Conservation (phyloP, 2,888 invertebrate genomes). For the Cerceris rybyensis region DNA sequence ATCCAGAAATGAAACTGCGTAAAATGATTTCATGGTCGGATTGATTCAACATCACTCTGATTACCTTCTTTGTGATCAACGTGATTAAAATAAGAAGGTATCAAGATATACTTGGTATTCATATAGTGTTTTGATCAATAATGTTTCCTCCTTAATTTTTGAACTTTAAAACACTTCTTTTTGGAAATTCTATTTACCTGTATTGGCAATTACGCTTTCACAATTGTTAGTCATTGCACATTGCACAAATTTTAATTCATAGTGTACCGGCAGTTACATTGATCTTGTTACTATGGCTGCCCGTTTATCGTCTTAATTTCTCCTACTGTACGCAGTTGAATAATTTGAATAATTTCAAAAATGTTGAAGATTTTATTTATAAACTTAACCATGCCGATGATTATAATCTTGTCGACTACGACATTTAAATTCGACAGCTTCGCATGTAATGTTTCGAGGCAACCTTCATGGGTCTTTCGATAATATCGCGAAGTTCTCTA, state of each 20-base stretch:
- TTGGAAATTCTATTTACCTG: constrained; percentile 58
- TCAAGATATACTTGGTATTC: too few species aligned
- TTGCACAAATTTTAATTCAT: constrained; percentile 9
- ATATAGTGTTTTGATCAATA: too few species aligned
- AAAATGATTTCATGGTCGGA: neutral
- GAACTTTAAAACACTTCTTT: neutral
- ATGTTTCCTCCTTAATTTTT: too few species aligned
- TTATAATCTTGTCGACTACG: too few species aligned
- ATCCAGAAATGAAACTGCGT: neutral
- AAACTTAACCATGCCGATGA: too few species aligned
- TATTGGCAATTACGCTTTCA: constrained; percentile 63
- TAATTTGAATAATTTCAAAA: too few species aligned
- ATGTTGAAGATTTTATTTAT: too few species aligned
- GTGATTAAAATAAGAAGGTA: neutral
- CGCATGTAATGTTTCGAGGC: too few species aligned
- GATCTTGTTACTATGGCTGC: neutral
- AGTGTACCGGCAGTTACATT: constrained; percentile 5
- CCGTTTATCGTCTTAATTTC: neutral
- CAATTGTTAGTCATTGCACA: constrained; percentile 61
- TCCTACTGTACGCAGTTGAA: too few species aligned
- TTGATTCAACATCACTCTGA: neutral
- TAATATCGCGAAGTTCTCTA: too few species aligned
- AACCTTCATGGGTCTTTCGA: too few species aligned
- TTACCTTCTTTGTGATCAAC: neutral
- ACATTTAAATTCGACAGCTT: too few species aligned